Conservation (phyloP, 2,888 invertebrate species). For the Cyaniris semiargus region DNA sequence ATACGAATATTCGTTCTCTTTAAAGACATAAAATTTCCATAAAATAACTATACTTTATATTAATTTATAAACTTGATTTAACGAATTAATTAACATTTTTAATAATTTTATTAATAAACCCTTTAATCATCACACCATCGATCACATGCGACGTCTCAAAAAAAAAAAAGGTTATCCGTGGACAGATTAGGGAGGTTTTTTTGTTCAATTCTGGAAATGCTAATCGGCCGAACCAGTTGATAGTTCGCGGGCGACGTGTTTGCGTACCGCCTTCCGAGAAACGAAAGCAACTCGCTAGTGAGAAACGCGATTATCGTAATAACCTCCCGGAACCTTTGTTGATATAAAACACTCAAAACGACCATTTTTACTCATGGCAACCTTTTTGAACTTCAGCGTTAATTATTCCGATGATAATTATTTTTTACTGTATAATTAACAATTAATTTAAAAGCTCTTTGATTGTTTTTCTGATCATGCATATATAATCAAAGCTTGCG, state of each 20-base stretch:
- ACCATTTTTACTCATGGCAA: slow-evolving; percentile 37
- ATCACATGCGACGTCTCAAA: background rate
- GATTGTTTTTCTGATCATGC: background rate
- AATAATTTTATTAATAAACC: background rate
- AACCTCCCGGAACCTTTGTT: slow-evolving; percentile 69
- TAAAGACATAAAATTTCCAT: background rate
- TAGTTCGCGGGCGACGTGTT: slow-evolving; percentile 68
- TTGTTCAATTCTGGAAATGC: slow-evolving; percentile 71
- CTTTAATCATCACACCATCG: background rate
- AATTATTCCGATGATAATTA: background rate
- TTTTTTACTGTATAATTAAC: background rate
- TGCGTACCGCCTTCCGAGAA: slow-evolving; percentile 65
- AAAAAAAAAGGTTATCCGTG: background rate
- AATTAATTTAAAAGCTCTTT: background rate
- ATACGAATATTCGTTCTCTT: background rate
- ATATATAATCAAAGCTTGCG: background rate
- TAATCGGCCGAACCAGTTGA: slow-evolving; percentile 70
- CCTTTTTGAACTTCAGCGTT: background rate
- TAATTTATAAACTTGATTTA: background rate
- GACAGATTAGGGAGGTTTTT: slow-evolving; percentile 43
- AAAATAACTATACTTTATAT: background rate
- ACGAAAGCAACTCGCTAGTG: slow-evolving; percentile 73
- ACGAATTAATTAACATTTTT: background rate
- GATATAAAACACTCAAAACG: slow-evolving; percentile 50
- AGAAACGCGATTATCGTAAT: slow-evolving; percentile 77